These are phyloP conservation scores for Pungitius pungitius DNA, from an alignment of 2,113 vertebrate species.

Conservation along the genomic window DNA sequence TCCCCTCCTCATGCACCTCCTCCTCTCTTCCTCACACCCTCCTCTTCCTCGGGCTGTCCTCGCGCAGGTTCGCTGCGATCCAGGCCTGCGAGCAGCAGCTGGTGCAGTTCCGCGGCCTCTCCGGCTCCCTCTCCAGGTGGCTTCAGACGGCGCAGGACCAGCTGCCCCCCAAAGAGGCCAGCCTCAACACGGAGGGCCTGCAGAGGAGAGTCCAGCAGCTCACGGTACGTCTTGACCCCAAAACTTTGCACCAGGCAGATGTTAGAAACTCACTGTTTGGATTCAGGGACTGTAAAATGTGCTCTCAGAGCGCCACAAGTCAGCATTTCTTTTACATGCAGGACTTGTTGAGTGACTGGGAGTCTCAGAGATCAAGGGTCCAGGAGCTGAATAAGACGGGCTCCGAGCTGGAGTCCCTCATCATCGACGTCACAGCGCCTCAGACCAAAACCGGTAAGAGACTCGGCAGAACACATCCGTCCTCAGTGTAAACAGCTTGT, in stretches of 20 bases:
- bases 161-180: slow-evolving; percentile 84
- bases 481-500: slow-evolving; percentile 1
- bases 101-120: slow-evolving; percentile 77
- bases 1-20: background rate
- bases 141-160: slow-evolving; percentile 88
- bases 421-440: slow-evolving; percentile 91
- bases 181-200: slow-evolving; percentile 84
- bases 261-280: no score
- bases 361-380: slow-evolving; percentile 82
- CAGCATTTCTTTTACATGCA: slow-evolving; percentile 55
- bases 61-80: slow-evolving; percentile 69
- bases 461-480: background rate
- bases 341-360: slow-evolving; percentile 89
- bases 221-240: slow-evolving; percentile 79
- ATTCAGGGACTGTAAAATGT: background rate
- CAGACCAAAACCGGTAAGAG: slow-evolving; percentile 82
- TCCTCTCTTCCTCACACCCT: background rate
- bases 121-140: slow-evolving; percentile 87
- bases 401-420: slow-evolving; percentile 89
- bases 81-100: slow-evolving; percentile 82
- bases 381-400: slow-evolving; percentile 88
- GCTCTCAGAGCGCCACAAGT: background rate
- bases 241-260: background rate
- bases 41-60: background rate
- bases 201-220: slow-evolving; percentile 87